A percentile compares a stretch with the other conserved stretches of the same genome.
Conservation (phyloP, 2,113 vertebrate species). For the Cottus gobio region DNA sequence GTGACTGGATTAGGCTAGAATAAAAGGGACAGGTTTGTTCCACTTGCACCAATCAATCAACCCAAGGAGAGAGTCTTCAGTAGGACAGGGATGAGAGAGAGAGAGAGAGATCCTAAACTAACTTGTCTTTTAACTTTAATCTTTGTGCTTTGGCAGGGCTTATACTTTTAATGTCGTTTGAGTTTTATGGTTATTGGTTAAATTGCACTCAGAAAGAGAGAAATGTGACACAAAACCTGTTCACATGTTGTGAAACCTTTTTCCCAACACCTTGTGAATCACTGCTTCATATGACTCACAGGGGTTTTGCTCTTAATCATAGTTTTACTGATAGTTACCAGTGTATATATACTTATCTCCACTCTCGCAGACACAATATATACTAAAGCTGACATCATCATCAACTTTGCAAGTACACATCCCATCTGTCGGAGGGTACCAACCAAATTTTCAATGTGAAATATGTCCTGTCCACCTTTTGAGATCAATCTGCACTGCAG, state of each 20-base stretch:
- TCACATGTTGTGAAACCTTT: not conserved
- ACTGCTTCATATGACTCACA: not conserved
- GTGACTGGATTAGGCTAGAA: constrained; percentile 31
- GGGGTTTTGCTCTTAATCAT: not conserved
- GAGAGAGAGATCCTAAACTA: not conserved
- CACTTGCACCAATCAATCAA: constrained; percentile 43
- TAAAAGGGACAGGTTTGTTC: constrained; percentile 14
- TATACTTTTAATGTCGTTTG: not conserved
- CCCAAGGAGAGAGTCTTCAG: constrained; percentile 44
- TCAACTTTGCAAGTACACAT: too few species aligned
- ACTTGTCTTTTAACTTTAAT: not conserved
- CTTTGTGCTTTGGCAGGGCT: not conserved
- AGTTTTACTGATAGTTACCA: not conserved
- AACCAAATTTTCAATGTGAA: too few species aligned
- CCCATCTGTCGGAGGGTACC: too few species aligned
- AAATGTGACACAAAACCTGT: not conserved
- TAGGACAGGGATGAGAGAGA: constrained; percentile 36
- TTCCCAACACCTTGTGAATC: not conserved
- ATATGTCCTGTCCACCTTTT: not conserved
- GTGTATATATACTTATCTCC: not conserved
- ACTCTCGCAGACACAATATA: not conserved
- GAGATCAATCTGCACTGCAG: not conserved
- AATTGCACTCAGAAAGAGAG: too few species aligned
- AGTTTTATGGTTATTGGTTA: not conserved
- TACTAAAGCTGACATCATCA: not conserved